phyloP scores from a whole-genome alignment of 1,140 invertebrate species.

The Drosophila jambulina region DNA sequence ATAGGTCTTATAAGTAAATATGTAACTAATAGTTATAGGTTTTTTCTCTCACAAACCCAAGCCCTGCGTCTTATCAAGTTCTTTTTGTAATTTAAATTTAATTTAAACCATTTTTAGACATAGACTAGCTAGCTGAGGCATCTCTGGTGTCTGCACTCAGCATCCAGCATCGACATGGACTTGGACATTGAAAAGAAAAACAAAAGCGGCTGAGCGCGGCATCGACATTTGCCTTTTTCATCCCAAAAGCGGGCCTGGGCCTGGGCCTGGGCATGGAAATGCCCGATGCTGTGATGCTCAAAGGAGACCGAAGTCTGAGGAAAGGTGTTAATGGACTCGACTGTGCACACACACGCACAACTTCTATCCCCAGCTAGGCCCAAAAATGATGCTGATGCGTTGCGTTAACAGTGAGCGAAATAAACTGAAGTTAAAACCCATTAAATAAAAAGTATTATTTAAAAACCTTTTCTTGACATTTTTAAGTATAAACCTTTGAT shows the following conservation, averaged over 20 bases:
- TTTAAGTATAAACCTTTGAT: background rate
- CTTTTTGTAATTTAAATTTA: background rate
- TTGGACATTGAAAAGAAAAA: slow-evolving; percentile 15
- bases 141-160: slow-evolving; percentile 17
- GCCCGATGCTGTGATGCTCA: slow-evolving; percentile 45
- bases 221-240: slow-evolving; percentile 34
- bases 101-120: background rate
- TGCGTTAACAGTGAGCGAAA: slow-evolving; percentile 3
- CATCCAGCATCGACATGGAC: slow-evolving; percentile 3
- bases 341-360: slow-evolving; percentile 14
- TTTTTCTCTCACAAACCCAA: background rate
- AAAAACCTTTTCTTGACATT: background rate
- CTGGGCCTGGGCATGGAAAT: slow-evolving; percentile 18
- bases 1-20: too few species aligned
- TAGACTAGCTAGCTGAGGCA: background rate
- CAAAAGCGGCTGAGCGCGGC: slow-evolving; percentile 1
- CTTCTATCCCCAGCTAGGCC: background rate
- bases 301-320: slow-evolving; percentile 23
- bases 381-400: slow-evolving; percentile 11
- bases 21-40: background rate
- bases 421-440: too few species aligned
- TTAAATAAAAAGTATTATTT: too few species aligned
- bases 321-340: slow-evolving; percentile 49
- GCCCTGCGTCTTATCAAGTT: background rate
- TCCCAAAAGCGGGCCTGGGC: slow-evolving; percentile 21